Percentiles rank a stretch among this genome's conserved stretches.
Evolutionary conservation across 1,140 invertebrate species (phyloP).

Genomic region (Zaprionus lachaisei): DNA sequence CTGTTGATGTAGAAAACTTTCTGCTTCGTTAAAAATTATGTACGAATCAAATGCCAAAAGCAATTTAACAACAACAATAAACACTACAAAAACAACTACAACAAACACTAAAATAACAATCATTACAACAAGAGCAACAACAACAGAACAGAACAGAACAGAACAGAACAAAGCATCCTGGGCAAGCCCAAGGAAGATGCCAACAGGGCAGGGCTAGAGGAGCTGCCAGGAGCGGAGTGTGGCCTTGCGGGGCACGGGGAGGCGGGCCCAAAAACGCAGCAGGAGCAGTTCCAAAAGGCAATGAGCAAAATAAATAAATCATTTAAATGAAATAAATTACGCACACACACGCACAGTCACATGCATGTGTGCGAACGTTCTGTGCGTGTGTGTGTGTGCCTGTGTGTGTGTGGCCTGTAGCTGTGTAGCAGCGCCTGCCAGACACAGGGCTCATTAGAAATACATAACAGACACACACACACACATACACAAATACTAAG

Average conservation of each 20-base stretch:
- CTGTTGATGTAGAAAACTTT: conserved; percentile 55
- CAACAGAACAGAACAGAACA: background rate
- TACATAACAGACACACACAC: conserved; percentile 55
- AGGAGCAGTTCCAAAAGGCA: conserved; percentile 61
- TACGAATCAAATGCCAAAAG: conserved; percentile 81
- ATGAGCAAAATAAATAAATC: conserved; percentile 81
- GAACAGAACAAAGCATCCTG: background rate
- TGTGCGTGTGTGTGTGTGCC: background rate
- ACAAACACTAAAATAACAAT: conserved; percentile 20
- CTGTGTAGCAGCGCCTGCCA: conserved; percentile 24
- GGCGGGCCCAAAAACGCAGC: conserved; percentile 32
- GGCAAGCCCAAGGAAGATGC: conserved; percentile 4
- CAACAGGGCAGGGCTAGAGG: background rate
- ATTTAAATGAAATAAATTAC: conserved; percentile 77
- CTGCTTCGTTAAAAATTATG: conserved; percentile 81
- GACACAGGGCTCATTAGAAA: conserved; percentile 76
- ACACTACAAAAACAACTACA: conserved; percentile 26
- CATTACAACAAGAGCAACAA: background rate
- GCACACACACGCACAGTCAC: conserved; percentile 15
- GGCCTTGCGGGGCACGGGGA: background rate
- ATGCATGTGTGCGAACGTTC: conserved; percentile 6
- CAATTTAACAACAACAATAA: conserved; percentile 62
- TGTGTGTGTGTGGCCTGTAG: background rate
- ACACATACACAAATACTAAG: background rate
- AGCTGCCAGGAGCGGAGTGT: background rate